Conservation (phyloP, 2,888 invertebrate genomes). For the Nomada hirtipes region DNA sequence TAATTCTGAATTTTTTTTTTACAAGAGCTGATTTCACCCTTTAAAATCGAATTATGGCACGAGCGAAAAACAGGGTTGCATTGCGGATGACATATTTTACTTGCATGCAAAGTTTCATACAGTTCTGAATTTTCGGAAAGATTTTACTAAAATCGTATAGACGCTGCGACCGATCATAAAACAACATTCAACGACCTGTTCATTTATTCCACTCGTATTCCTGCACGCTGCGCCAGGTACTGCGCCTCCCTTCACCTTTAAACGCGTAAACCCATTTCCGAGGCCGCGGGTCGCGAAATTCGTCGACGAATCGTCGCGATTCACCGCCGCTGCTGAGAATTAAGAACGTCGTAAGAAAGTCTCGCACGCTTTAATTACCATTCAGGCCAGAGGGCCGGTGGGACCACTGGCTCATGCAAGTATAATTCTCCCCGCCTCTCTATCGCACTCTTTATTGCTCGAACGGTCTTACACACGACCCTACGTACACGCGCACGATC, state of each 20-base stretch:
- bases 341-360: conserved; percentile 72
- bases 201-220: not conserved
- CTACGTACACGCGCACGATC: conserved; percentile 37
- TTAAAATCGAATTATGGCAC: too few species aligned
- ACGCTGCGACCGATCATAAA: too few species aligned
- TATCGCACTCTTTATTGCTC: conserved; percentile 13
- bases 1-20: too few species aligned
- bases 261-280: not conserved
- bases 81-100: too few species aligned
- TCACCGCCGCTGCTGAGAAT: conserved; percentile 63
- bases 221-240: not conserved
- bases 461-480: not conserved
- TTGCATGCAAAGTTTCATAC: too few species aligned
- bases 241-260: not conserved
- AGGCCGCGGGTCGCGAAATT: conserved; percentile 27
- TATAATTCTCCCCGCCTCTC: conserved; percentile 71
- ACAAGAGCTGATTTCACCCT: too few species aligned
- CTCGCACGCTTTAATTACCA: conserved; percentile 78
- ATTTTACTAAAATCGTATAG: not conserved
- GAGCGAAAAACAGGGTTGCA: too few species aligned
- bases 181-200: not conserved
- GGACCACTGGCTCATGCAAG: conserved; percentile 76
- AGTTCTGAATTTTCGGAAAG: too few species aligned
- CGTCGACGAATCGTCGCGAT: conserved; percentile 46
- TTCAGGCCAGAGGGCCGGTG: conserved; percentile 74